A percentile compares a stretch with the other conserved stretches of the same genome.
These are phyloP conservation scores for Hippoglossus hippoglossus DNA, from an alignment of 2,797 vertebrate species.

Conservation along the genomic window DNA sequence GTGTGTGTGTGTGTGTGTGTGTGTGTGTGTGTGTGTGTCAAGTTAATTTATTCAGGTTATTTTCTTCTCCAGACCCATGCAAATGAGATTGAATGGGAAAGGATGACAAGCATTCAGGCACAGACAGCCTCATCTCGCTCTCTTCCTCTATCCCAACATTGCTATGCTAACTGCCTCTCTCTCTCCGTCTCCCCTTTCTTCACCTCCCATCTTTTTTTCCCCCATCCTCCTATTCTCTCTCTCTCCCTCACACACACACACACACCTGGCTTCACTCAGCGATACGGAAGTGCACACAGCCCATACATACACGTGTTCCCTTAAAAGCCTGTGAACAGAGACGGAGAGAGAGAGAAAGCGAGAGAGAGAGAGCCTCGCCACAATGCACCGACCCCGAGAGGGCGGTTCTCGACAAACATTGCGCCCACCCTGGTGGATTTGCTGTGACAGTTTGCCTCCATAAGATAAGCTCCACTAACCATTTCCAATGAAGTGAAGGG, in stretches of 20 bases:
- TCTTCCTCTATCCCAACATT: slow-evolving; percentile 3
- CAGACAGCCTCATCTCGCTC: slow-evolving; percentile 72
- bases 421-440: slow-evolving; percentile 47
- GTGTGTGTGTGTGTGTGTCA: slow-evolving; percentile 46
- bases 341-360: background rate
- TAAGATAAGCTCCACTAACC: slow-evolving; percentile 66
- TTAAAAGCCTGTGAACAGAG: slow-evolving; percentile 31
- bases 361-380: slow-evolving; percentile 27
- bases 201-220: slow-evolving; percentile 16
- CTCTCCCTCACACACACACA: background rate
- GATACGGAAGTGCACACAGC: slow-evolving; percentile 24
- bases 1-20: slow-evolving; percentile 2
- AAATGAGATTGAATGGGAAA: slow-evolving; percentile 81
- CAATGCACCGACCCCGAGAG: slow-evolving; percentile 59
- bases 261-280: slow-evolving; percentile 61
- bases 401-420: slow-evolving; percentile 50
- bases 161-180: slow-evolving; percentile 22
- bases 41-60: slow-evolving; percentile 84
- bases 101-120: slow-evolving; percentile 81
- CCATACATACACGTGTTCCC: slow-evolving; percentile 24
- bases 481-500: slow-evolving; percentile 52
- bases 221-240: slow-evolving; percentile 4
- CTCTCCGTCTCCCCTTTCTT: slow-evolving; percentile 11
- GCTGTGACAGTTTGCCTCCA: slow-evolving; percentile 56
- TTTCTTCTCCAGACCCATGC: slow-evolving; percentile 83